These are phyloP conservation scores for Dinoponera quadriceps DNA, from an alignment of 1,140 invertebrate species.

Conservation along the genomic window DNA sequence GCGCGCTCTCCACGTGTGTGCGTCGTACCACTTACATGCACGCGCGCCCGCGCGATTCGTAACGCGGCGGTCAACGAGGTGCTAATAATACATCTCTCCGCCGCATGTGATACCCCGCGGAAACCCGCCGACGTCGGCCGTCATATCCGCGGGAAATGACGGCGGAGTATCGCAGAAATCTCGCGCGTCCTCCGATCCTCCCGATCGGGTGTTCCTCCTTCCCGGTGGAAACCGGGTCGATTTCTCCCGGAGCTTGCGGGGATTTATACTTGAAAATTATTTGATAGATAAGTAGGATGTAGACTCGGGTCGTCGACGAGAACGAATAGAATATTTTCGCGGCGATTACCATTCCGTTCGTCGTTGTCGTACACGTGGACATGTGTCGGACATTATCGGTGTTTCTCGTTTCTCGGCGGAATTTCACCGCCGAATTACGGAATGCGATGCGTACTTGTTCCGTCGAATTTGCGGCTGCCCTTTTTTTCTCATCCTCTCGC, in stretches of 20 bases:
- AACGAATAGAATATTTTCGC: too few species aligned
- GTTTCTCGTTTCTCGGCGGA: background rate
- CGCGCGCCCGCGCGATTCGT: slow-evolving; percentile 41
- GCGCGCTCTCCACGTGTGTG: slow-evolving; percentile 34
- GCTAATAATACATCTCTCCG: slow-evolving; percentile 46
- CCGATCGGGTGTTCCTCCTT: background rate
- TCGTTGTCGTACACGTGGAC: background rate
- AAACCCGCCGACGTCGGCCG: too few species aligned
- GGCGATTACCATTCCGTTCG: too few species aligned
- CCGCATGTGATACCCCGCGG: slow-evolving; percentile 10
- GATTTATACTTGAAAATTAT: background rate
- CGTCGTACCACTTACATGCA: slow-evolving; percentile 27
- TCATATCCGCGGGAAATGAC: slow-evolving; percentile 4
- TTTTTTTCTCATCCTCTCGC: too few species aligned
- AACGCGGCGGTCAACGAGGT: slow-evolving; percentile 44
- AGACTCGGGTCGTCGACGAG: too few species aligned
- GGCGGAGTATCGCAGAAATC: slow-evolving; percentile 7
- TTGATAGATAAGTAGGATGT: too few species aligned
- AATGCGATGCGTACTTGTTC: too few species aligned
- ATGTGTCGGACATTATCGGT: too few species aligned
- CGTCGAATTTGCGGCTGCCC: too few species aligned
- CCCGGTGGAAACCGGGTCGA: background rate
- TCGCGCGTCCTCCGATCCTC: background rate
- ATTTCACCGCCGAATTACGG: too few species aligned
- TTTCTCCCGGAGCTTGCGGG: background rate